These are phyloP conservation scores for Cetoscarus ocellatus DNA, from an alignment of 2,797 vertebrate species.

Conservation along the genomic window DNA sequence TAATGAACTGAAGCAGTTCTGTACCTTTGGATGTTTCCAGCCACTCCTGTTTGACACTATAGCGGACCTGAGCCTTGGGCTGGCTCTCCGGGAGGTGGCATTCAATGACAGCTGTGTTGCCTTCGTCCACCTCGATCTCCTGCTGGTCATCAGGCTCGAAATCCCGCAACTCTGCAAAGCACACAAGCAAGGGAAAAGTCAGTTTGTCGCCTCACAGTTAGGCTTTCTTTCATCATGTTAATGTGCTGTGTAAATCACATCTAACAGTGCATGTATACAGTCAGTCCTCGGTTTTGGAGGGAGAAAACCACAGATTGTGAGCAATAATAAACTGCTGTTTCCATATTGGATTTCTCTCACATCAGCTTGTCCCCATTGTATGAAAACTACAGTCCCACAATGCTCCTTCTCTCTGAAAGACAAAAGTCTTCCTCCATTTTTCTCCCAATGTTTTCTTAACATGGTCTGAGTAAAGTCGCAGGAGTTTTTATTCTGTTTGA, in stretches of 20 bases:
- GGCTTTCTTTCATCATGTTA: constrained; percentile 33
- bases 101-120: constrained; percentile 96
- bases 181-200: constrained; percentile 35
- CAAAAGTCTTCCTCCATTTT: constrained; percentile 15
- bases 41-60: constrained; percentile 98
- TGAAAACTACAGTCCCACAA: constrained; percentile 45
- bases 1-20: constrained; percentile 17
- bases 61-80: constrained; percentile 98
- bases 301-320: constrained; percentile 56
- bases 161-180: constrained; percentile 91
- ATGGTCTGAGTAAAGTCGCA: constrained; percentile 23
- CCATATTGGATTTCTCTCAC: constrained; percentile 34
- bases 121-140: constrained; percentile 97
- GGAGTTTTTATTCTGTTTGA: background rate
- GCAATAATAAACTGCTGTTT: constrained; percentile 55
- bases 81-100: constrained; percentile 97
- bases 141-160: constrained; percentile 95
- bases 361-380: constrained; percentile 31
- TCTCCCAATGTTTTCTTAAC: constrained; percentile 28
- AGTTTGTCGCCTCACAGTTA: constrained; percentile 20
- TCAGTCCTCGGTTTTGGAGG: constrained; percentile 38
- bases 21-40: constrained; percentile 96
- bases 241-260: constrained; percentile 47
- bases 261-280: constrained; percentile 50
- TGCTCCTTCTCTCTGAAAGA: constrained; percentile 21